Conservation (phyloP, 1,140 invertebrate species). For the Caenorhabditis elegans region WBcel235 BX284606.5:372501-373000, state of each 20-base stretch:
- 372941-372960: not conserved
- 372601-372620: not conserved
- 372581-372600: not conserved
- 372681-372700: not conserved
- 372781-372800: not conserved
- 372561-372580: not conserved
- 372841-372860: not conserved
- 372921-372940: not conserved
- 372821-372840: not conserved
- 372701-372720: not conserved
- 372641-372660: not conserved
- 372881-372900: not conserved
- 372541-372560: not conserved
- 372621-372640: not conserved
- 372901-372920: not conserved
- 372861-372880: not conserved
- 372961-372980: not conserved
- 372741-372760: not conserved
- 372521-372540: too few species aligned
- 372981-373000: not conserved
- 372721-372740: not conserved
- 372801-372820: not conserved
- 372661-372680: not conserved
- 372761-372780: too few species aligned
- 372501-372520: too few species aligned